Conservation (phyloP, 2,797 vertebrate species). For the Paguma larvata region DNA sequence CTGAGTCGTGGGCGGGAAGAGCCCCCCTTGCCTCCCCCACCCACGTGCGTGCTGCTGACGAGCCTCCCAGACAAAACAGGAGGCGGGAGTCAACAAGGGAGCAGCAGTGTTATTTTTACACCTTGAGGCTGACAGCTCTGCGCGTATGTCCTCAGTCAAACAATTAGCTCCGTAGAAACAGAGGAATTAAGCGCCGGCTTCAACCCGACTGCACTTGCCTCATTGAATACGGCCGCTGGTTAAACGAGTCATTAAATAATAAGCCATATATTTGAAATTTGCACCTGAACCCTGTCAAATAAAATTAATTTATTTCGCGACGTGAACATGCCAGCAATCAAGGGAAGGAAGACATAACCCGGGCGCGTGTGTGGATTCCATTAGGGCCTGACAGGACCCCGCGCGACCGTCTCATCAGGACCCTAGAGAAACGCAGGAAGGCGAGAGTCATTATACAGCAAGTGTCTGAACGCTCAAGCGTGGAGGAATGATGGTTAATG, state of each 20-base stretch:
- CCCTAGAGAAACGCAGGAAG: rapidly evolving
- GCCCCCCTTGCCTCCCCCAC: rapidly evolving
- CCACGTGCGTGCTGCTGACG: rapidly evolving
- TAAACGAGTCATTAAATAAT: background rate
- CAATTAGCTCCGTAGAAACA: rapidly evolving
- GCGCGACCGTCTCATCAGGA: background rate
- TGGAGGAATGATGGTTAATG: too few relatives aligned
- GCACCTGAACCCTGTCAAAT: background rate
- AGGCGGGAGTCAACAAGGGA: background rate
- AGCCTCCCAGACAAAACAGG: background rate
- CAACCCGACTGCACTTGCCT: rapidly evolving
- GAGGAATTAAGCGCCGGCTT: background rate
- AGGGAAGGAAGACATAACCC: rapidly evolving
- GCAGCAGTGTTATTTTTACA: background rate
- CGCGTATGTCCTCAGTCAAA: rapidly evolving
- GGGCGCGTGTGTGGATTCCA: rapidly evolving
- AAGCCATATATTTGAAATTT: background rate
- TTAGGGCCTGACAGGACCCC: background rate
- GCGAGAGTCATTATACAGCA: background rate
- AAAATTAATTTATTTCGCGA: background rate
- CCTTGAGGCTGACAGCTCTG: rapidly evolving
- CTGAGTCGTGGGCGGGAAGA: background rate
- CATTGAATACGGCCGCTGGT: rapidly evolving
- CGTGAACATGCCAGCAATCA: rapidly evolving
- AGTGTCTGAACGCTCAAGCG: too few relatives aligned